phyloP scores from a whole-genome alignment of 2,113 vertebrate species.

The Aramus guarauna region DNA sequence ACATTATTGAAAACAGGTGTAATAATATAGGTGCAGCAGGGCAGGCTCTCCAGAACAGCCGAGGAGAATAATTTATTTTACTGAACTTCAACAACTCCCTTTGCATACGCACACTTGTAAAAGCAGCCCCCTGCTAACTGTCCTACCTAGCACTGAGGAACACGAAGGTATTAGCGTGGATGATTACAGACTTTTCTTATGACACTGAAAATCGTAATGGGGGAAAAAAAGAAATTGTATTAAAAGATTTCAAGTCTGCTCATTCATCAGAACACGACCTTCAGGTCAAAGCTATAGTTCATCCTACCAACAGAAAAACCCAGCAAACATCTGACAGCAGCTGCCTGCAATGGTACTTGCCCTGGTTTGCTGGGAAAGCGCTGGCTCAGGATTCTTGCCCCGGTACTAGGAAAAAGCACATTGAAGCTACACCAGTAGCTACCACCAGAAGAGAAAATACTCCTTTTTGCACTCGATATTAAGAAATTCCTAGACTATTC shows the following conservation, averaged over 20 bases:
- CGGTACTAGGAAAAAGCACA: background rate
- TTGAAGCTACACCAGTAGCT: background rate
- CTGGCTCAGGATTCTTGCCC: background rate
- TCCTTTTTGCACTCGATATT: background rate
- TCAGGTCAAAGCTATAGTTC: background rate
- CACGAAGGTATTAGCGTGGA: background rate
- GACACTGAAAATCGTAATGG: background rate
- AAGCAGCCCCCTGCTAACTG: background rate
- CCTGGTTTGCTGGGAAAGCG: rapidly evolving
- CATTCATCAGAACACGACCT: background rate
- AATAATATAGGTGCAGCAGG: background rate
- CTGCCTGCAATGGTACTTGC: background rate
- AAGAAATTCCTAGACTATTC: background rate
- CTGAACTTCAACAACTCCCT: background rate
- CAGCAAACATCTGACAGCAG: background rate
- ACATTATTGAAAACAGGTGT: constrained; percentile 45
- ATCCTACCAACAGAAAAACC: background rate
- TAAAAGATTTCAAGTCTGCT: background rate
- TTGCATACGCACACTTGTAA: background rate
- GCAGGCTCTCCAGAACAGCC: background rate
- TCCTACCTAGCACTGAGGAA: background rate
- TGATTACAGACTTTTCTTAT: background rate
- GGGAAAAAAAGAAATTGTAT: rapidly evolving
- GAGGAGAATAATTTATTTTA: background rate
- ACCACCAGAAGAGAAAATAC: background rate